phyloP scores from a whole-genome alignment of 1,140 invertebrate genomes.

The Scaptomyza montana region DNA sequence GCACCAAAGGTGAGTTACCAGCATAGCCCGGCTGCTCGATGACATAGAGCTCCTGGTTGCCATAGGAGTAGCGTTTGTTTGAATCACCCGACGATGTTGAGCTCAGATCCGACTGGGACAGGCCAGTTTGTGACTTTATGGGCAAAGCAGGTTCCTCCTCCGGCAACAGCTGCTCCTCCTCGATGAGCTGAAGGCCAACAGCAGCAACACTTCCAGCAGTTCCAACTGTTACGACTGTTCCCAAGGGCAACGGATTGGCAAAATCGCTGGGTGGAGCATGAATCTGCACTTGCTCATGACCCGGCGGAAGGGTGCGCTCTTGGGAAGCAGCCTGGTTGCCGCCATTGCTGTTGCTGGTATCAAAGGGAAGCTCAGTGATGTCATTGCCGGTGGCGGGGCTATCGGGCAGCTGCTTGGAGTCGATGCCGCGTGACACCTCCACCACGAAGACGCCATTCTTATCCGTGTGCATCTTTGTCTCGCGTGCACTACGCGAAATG shows the following conservation, averaged over 20 bases:
- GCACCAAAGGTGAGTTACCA: constrained; percentile 42
- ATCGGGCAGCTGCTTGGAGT: constrained; percentile 64
- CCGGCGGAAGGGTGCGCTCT: constrained; percentile 59
- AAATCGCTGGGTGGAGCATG: constrained; percentile 75
- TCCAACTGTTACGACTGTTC: constrained; percentile 1
- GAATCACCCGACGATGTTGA: constrained; percentile 88
- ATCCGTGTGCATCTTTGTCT: constrained; percentile 88
- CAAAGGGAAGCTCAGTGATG: constrained; percentile 66
- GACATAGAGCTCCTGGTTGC: constrained; percentile 90
- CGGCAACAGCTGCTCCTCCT: constrained; percentile 53
- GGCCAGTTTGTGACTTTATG: constrained; percentile 87
- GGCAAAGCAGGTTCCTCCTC: constrained; percentile 79
- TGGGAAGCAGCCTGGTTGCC: constrained; percentile 40
- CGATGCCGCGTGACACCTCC: constrained; percentile 85
- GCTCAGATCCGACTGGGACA: constrained; percentile 90
- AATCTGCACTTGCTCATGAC: constrained; percentile 81
- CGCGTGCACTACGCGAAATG: constrained; percentile 87
- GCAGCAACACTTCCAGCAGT: constrained; percentile 63
- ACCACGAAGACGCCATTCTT: constrained; percentile 91
- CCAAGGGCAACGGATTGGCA: constrained; percentile 24
- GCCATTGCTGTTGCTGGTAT: constrained; percentile 34
- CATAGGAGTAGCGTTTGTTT: constrained; percentile 90
- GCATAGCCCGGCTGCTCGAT: constrained; percentile 88
- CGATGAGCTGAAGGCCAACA: constrained; percentile 84
- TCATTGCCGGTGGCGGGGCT: constrained; percentile 64